A percentile compares a stretch with the other conserved stretches of the same genome.
Evolutionary conservation across 2,113 vertebrate genomes (phyloP).

Genomic region (Willisornis vidua): DNA sequence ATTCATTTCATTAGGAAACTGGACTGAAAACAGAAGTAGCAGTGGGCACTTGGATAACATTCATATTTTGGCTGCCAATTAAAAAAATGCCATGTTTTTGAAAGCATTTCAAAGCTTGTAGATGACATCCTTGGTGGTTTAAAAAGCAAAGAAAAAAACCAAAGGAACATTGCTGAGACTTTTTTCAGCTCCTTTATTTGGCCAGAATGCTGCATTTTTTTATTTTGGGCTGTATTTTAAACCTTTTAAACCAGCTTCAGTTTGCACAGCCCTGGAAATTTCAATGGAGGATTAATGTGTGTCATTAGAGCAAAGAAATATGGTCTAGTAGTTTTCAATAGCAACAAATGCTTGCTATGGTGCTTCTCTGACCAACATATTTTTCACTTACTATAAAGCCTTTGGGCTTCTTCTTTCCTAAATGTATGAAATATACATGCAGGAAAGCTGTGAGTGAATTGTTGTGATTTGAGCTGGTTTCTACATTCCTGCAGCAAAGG

Average conservation of each 20-base stretch:
- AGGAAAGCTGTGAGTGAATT: neutral
- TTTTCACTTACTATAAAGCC: constrained; percentile 4
- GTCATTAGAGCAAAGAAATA: constrained; percentile 48
- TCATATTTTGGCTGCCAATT: neutral
- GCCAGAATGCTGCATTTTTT: neutral
- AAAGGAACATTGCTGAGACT: neutral
- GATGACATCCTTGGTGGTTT: neutral
- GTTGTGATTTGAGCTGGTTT: neutral
- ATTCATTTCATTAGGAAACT: constrained; percentile 27
- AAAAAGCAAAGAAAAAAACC: neutral
- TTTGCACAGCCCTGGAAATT: neutral
- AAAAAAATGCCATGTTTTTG: neutral
- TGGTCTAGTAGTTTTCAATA: constrained; percentile 24
- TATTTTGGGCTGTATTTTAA: neutral
- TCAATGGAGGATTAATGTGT: constrained; percentile 23
- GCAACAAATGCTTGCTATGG: constrained; percentile 32
- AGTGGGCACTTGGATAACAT: neutral
- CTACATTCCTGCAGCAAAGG: neutral
- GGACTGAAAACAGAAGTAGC: neutral
- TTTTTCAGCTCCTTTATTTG: neutral
- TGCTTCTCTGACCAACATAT: neutral
- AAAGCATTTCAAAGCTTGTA: neutral
- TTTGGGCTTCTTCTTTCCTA: neutral
- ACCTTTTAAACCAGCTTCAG: neutral
- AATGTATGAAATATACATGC: neutral